A percentile compares a stretch with the other conserved stretches of the same genome.
These are phyloP conservation scores for Pseudochaenichthys georgianus DNA, from an alignment of 2,797 vertebrate species.

Conservation along the genomic window DNA sequence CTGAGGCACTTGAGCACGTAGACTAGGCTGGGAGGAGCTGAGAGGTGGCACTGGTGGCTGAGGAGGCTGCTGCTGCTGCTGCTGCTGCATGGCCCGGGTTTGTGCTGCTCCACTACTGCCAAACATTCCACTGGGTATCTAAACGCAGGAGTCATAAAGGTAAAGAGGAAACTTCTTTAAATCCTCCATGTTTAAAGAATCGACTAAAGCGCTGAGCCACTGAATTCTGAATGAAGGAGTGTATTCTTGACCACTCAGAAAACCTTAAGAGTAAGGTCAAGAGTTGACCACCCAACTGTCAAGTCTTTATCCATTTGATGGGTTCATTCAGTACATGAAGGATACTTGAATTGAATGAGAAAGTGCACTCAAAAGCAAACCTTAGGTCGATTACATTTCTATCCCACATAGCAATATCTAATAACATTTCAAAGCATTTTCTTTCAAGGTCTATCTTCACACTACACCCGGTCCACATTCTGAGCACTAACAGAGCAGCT, in stretches of 20 bases:
- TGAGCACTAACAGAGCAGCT: neutral
- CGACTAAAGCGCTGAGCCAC: neutral
- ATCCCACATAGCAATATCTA: neutral
- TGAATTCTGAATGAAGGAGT: neutral
- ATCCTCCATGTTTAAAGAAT: neutral
- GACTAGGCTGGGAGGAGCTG: constrained; percentile 99
- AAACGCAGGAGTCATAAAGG: constrained; percentile 4
- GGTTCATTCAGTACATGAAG: constrained; percentile 15
- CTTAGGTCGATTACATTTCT: neutral
- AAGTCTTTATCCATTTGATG: constrained; percentile 3
- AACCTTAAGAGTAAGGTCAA: neutral
- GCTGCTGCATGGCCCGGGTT: constrained; percentile 96
- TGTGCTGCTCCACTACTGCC: constrained; percentile 98
- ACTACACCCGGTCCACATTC: neutral
- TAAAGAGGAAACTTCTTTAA: neutral
- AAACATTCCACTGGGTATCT: constrained; percentile 99
- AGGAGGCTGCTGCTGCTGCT: constrained; percentile 88
- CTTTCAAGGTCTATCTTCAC: constrained; percentile 23
- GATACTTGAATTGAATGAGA: constrained; percentile 21
- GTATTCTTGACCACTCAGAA: neutral
- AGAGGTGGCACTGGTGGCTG: constrained; percentile 97
- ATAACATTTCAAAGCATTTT: constrained; percentile 20
- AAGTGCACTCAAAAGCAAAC: constrained; percentile 19
- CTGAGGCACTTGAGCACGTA: constrained; percentile 99
- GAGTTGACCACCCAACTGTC: neutral